Base-by-base conservation (phyloP, 2,888 invertebrate genomes). In the Latrodectus elegans region DNA sequence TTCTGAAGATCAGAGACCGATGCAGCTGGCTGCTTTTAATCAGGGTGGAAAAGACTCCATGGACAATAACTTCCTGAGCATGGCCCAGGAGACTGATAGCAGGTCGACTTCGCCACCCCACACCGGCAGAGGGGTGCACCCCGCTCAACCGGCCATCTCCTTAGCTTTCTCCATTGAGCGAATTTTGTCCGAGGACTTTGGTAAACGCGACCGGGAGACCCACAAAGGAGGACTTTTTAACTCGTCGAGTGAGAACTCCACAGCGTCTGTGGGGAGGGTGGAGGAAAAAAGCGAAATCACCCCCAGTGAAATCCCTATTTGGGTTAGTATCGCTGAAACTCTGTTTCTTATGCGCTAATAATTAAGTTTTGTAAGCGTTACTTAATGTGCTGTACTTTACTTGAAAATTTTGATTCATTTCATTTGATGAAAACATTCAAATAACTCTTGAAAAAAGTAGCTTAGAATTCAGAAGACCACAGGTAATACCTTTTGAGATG, bases 81-180 rank as follows among this genome's bases (percentile, higher is more conserved):
- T 87, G 87, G 87, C 87, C n/a, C 68, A 82, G 8, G 87, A 87
- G 52, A 71, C 71, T 8, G 65, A 82, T 6, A 73, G 82, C 70
- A 78, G 81, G 15, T 81, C 86, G 15, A 67, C 86, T 8, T 81
- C 86, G 6, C 86, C 86, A 11, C 51, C 53, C 15, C 78, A 76
- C 67, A 70, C 65, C 9, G 78, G 74, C 10, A 53, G 55, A 12
- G 70, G 73, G 71, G 53, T 38, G 53, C 70, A 8, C 22, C 81
- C n/a, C 4, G 15, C n/a, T 26, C 64, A 6, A 17, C 84, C 17
- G 3, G 38, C 70, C 8, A 71, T n/a, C n/a, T n/a, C 82, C 26
- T 83, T 90, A n/a, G 90, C 90, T 71, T 90, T 90, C 60, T 90
- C 90, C 51, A 90, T 90, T 60, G 90, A 90, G 53, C 89, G 89